phyloP scores from a whole-genome alignment of 1,140 invertebrate species.

The Drosophila erecta region DNA sequence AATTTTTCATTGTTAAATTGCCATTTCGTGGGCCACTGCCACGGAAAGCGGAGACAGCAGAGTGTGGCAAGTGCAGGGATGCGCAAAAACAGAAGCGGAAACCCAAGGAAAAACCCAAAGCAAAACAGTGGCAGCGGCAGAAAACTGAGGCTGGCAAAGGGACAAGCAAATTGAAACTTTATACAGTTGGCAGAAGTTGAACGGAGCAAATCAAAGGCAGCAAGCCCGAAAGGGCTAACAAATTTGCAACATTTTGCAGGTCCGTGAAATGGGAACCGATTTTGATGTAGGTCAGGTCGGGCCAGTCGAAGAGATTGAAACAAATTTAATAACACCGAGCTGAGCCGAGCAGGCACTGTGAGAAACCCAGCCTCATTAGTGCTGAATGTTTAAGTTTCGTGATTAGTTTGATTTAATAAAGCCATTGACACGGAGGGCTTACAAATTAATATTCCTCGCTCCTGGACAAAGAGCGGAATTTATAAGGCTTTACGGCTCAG shows the following conservation, averaged over 20 bases:
- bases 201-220: conserved; percentile 31
- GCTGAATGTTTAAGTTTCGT: background rate
- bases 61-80: conserved; percentile 38
- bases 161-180: conserved; percentile 57
- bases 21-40: conserved; percentile 36
- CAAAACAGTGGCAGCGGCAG: conserved; percentile 1
- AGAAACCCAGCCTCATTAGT: background rate
- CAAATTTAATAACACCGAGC: conserved; percentile 44
- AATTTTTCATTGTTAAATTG: conserved; percentile 83
- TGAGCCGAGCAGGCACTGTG: background rate
- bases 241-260: conserved; percentile 39
- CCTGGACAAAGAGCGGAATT: background rate
- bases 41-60: background rate
- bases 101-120: background rate
- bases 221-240: conserved; percentile 42
- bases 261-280: conserved; percentile 34
- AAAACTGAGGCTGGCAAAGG: conserved; percentile 18
- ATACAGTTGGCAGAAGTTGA: conserved; percentile 52
- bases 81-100: conserved; percentile 25
- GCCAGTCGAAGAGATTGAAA: conserved; percentile 15
- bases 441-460: no score
- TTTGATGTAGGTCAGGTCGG: conserved; percentile 50
- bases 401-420: no score
- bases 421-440: no score
- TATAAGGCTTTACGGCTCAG: background rate